Percentiles rank a stretch among this genome's conserved stretches.
phyloP scores from a whole-genome alignment of 2,113 vertebrate genomes.

The Tychaedon coryphoeus region DNA sequence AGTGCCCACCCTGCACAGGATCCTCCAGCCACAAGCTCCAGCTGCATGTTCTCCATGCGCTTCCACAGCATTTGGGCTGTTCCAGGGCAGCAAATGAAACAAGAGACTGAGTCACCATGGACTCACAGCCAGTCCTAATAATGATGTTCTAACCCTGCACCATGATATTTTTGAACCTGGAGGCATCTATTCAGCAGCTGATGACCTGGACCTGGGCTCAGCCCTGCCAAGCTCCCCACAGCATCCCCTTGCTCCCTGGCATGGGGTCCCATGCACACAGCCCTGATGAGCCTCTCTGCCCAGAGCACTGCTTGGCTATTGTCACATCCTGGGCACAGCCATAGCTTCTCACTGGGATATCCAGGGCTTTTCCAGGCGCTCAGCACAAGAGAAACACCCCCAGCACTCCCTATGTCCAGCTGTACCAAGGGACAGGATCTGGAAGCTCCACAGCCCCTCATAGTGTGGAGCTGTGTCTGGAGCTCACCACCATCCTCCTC shows the following conservation, averaged over 20 bases:
- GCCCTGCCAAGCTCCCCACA: neutral
- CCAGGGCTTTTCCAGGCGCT: neutral
- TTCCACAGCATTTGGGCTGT: neutral
- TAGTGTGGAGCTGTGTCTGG: accelerated
- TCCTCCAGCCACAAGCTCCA: neutral
- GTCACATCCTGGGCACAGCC: neutral
- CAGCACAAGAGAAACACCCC: neutral
- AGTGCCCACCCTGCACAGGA: accelerated
- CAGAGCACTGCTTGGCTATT: neutral
- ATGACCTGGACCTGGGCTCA: neutral
- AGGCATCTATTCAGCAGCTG: neutral
- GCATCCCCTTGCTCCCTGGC: neutral
- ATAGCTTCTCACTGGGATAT: neutral
- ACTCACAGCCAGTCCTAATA: neutral
- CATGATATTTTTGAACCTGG: neutral
- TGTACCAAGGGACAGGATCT: neutral
- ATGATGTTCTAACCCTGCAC: neutral
- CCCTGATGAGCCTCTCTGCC: neutral
- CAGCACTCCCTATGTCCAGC: neutral
- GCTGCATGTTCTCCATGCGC: neutral
- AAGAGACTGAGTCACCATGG: accelerated
- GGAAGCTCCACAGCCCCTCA: accelerated
- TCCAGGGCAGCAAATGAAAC: neutral
- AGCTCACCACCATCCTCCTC: neutral
- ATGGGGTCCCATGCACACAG: accelerated